Conservation (phyloP, 2,888 invertebrate genomes). For the Lissocephala sabroskyi region DNA sequence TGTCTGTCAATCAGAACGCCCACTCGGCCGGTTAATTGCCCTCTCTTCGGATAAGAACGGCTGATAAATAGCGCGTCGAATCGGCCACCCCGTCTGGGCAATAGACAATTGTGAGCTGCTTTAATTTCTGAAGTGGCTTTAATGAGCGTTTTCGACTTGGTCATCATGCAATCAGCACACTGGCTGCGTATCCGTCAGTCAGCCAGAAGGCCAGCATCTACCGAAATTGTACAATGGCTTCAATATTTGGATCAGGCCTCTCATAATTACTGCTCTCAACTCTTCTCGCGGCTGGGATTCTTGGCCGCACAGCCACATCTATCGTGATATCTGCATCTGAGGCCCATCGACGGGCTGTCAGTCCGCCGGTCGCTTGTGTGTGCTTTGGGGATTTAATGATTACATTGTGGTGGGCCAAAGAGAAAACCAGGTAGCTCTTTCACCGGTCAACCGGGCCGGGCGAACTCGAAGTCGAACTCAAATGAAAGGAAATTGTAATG, state of each 20-base stretch:
- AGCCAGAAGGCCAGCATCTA: constrained; percentile 18
- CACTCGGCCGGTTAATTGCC: constrained; percentile 48
- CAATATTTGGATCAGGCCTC: constrained; percentile 53
- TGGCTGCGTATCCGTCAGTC: constrained; percentile 5
- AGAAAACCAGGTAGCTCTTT: constrained; percentile 42
- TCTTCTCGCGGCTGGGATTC: constrained; percentile 18
- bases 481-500: constrained; percentile 61
- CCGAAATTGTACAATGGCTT: constrained; percentile 38
- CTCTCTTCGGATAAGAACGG: constrained; percentile 50
- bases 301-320: constrained; percentile 25
- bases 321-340: constrained; percentile 47
- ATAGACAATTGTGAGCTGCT: constrained; percentile 61
- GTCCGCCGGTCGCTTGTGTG: constrained; percentile 12
- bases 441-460: constrained; percentile 26
- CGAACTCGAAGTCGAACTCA: constrained; percentile 3
- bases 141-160: constrained; percentile 68
- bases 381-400: constrained; percentile 59
- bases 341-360: background rate
- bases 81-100: constrained; percentile 26
- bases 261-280: constrained; percentile 60
- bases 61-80: constrained; percentile 58
- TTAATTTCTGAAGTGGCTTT: constrained; percentile 65
- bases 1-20: constrained; percentile 18
- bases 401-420: constrained; percentile 16
- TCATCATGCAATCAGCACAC: constrained; percentile 61